These are phyloP conservation scores for Pedionomus torquatus DNA, from an alignment of 2,113 vertebrate species.

Conservation along the genomic window DNA sequence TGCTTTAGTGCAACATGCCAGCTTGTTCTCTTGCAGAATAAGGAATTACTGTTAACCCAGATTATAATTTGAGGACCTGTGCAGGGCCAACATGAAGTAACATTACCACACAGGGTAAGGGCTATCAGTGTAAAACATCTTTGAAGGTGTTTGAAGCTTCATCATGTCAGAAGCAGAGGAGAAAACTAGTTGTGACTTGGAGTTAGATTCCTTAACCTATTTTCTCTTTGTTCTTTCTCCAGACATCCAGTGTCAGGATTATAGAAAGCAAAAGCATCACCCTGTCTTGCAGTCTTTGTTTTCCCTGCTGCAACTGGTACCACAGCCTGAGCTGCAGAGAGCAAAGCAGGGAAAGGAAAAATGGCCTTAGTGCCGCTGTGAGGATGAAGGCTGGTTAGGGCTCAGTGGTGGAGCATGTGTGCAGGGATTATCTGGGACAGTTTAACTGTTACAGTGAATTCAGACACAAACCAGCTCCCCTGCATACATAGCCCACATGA, in stretches of 20 bases:
- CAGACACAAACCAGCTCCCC: not conserved
- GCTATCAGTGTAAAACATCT: not conserved
- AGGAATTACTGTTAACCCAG: not conserved
- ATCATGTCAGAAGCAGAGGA: not conserved
- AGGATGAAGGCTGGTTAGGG: not conserved
- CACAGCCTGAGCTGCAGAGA: not conserved
- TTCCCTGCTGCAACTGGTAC: not conserved
- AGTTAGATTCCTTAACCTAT: not conserved
- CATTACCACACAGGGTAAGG: not conserved
- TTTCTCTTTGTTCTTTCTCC: not conserved
- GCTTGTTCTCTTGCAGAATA: not conserved
- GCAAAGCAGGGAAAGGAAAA: not conserved
- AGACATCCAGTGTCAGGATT: not conserved
- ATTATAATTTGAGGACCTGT: not conserved
- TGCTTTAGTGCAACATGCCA: not conserved
- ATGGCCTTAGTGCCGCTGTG: accelerated
- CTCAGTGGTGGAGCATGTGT: not conserved
- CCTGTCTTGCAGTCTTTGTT: not conserved
- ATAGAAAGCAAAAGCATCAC: not conserved
- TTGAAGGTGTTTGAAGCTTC: not conserved
- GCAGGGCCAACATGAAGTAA: not conserved
- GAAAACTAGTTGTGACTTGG: not conserved
- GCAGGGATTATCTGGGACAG: not conserved
- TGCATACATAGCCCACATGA: accelerated
- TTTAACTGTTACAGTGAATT: not conserved